Evolutionary conservation across 2,888 invertebrate species (phyloP).

Genomic region (Meganola albula): DNA sequence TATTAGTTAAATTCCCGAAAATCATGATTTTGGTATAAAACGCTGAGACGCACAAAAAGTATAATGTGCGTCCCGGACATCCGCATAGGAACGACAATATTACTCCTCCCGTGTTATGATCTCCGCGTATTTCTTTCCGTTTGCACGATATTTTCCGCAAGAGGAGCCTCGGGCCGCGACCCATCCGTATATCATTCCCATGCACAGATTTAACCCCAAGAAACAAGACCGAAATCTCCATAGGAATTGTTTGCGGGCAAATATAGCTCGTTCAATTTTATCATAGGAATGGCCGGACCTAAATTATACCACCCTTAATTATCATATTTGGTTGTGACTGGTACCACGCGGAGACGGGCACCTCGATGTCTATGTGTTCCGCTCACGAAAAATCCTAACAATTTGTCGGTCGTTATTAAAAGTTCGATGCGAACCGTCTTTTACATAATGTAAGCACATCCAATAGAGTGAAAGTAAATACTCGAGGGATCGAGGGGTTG

Average conservation of each 20-base stretch:
- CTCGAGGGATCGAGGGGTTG: slow-evolving; percentile 46
- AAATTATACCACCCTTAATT: slow-evolving; percentile 67
- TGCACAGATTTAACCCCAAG: slow-evolving; percentile 66
- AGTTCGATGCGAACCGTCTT: slow-evolving; percentile 26
- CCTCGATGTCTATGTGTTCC: slow-evolving; percentile 31
- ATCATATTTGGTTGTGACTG: slow-evolving; percentile 52
- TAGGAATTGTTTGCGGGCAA: slow-evolving; percentile 71
- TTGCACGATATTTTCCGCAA: slow-evolving; percentile 47
- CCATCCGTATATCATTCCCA: slow-evolving; percentile 61
- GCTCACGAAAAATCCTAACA: slow-evolving; percentile 45
- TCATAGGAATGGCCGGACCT: slow-evolving; percentile 72
- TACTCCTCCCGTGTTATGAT: slow-evolving; percentile 36
- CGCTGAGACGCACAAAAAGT: slow-evolving; percentile 27
- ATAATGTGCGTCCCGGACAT: slow-evolving; percentile 26
- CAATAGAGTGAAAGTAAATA: slow-evolving; percentile 51
- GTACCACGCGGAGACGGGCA: slow-evolving; percentile 54
- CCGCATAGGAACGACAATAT: slow-evolving; percentile 40
- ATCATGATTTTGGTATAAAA: slow-evolving; percentile 19
- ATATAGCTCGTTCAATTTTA: slow-evolving; percentile 71
- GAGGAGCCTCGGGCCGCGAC: slow-evolving; percentile 37
- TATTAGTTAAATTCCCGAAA: too few species aligned
- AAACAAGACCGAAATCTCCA: slow-evolving; percentile 74
- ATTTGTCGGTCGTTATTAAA: slow-evolving; percentile 34
- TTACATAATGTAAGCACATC: slow-evolving; percentile 39
- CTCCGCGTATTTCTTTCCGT: slow-evolving; percentile 34